Evolutionary conservation across 2,888 invertebrate genomes (phyloP), one percentile per base, ranked within the genome.

Genomic region (Leptinotarsa peninsularis): DNA sequence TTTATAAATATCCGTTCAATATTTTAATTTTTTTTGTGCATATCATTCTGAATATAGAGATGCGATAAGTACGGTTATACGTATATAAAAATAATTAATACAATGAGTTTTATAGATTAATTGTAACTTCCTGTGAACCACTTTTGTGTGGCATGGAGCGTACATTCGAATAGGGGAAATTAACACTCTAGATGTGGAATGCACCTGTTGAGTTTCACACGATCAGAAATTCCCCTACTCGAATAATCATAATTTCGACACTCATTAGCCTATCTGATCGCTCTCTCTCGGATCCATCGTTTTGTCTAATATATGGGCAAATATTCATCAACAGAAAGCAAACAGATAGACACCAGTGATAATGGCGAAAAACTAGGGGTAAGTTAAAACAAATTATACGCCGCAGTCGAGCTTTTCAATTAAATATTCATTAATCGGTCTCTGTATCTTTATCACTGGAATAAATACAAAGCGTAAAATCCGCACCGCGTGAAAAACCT

Each of bases 381-480:
- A 58, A 43, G 60, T 70, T 70, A 60, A 70, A 49, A 70, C 70
- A 70, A 70, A 70, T 70, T 70, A 70, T 43, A 70, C 27, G 15
- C 69, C 33, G 18, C 52, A 49, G 27, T 69, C 54, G 54, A 52
- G 67, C 63, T 69, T 63, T 67, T 43, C 23, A 49, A 73, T 73
- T 33, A 69, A 73, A 73, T 73, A 73, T 73, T 73, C 73, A 73
- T 60, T 17, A 58, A 70, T 50, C 58, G 70, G 56, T 14, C 58
- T 23, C 54, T 60, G 58, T 70, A 58, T 58, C 70, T 70, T 49
- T 67, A 72, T 68, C 68, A 60, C 66, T 76, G 63, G 63, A 73
- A 73, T 58, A 52, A 67, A 71, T 71, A 73, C 33, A 73, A 72
- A 76, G 60, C 71, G 67, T 58, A 58, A 43, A 70, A 70, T 70